Conservation (phyloP, 2,113 vertebrate genomes). For the Brachionichthys hirsutus region DNA sequence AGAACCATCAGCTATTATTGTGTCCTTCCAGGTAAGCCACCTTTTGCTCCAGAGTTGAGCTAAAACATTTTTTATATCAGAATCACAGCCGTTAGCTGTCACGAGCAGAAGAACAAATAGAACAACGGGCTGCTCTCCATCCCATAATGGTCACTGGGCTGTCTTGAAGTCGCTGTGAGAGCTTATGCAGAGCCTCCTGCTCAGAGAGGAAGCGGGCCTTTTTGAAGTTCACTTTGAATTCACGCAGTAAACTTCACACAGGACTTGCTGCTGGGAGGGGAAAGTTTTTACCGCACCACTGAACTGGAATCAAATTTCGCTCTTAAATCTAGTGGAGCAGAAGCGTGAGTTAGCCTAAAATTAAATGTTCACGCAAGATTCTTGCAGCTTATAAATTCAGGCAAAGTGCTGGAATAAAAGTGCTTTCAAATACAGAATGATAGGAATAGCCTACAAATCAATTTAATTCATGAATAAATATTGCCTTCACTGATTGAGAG, state of each 20-base stretch:
- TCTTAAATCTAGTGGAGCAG: too few species aligned
- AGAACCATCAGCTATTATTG: constrained; percentile 34
- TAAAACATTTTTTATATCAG: constrained; percentile 6
- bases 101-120: constrained; percentile 48
- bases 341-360: too few species aligned
- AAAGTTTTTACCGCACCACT: too few species aligned
- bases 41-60: constrained; percentile 26
- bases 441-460: not conserved
- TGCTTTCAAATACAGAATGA: too few species aligned
- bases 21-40: constrained; percentile 28
- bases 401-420: too few species aligned
- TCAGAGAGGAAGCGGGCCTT: constrained; percentile 7
- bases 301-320: too few species aligned
- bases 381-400: too few species aligned
- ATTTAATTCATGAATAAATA: not conserved
- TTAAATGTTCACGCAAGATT: too few species aligned
- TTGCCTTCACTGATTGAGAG: not conserved
- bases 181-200: constrained; percentile 16
- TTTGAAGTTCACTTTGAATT: constrained; percentile 5
- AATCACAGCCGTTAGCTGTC: constrained; percentile 34
- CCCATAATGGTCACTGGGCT: constrained; percentile 35
- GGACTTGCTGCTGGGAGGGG: not conserved
- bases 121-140: constrained; percentile 29
- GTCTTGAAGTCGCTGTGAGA: constrained; percentile 17
- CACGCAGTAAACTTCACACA: constrained; percentile 7